Base-by-base conservation (phyloP, 2,797 vertebrate genomes). In the Scarus forsteni region DNA sequence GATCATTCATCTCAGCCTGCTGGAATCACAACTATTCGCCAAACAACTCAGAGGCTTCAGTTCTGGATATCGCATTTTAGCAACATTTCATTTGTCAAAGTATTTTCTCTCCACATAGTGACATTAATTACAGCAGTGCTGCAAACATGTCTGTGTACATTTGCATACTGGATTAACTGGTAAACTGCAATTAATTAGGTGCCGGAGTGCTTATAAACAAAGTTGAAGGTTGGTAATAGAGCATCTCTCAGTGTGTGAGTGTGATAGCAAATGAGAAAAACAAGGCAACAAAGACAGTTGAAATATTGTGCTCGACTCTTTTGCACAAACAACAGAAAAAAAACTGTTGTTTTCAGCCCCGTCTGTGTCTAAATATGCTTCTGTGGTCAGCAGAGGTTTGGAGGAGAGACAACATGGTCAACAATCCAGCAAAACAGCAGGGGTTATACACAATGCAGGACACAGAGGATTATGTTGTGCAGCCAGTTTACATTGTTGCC, bases 1-100 rank as follows among this genome's bases (percentile, higher is more conserved):
- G 78, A 64, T 79, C 91, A 92, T 92, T 92, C 87, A 91, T 93
- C 90, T 92, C 83, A 53, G 71, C 63, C 74, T 8, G 55, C 80
- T 69, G 85, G 80, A 85, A 83, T 86, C 68, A 67, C 65, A 10
- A 65, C 44, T 75, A 60, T 82, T 73, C 88, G 88, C 89, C 89
- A 90, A 81, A 38, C 63, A 16, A 75, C 40, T 54, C 55, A 42
- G 49, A 70, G 73, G 77, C 70, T 60, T 84, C 90, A 86, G 66
- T 42, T 91, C 84, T 88, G 59, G 79, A 64, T 70, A 84, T 90
- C 75, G 73, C 77, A 68, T 79, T 84, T 84, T 42, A 60, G 61
- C 66, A 53, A 44, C 64, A 7, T 59, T 79, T 68, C 39, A 79
- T 87, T 87, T 85, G 79, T 86, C 79, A 77, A 42, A 57, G 79